Conservation (phyloP, 2,888 invertebrate genomes). For the Diaperis boleti region DNA sequence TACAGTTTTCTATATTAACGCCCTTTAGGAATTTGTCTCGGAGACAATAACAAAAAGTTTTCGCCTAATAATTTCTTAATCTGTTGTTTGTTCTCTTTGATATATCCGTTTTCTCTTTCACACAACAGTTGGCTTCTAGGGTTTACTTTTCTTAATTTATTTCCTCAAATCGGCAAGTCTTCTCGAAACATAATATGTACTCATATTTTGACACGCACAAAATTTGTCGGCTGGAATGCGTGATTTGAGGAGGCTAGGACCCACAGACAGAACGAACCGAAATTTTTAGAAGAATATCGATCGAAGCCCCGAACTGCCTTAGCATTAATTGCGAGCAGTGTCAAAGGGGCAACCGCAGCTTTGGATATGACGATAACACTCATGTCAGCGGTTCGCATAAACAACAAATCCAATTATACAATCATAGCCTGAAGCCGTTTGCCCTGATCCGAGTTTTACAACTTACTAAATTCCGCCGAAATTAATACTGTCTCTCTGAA, state of each 20-base stretch:
- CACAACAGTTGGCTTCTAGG: no score
- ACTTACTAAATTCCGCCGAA: slow-evolving; percentile 11
- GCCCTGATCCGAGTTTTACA: slow-evolving; percentile 30
- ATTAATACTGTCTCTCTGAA: slow-evolving; percentile 33
- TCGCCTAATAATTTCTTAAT: no score
- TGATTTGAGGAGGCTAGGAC: slow-evolving; percentile 23
- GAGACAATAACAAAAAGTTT: no score
- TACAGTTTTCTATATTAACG: no score
- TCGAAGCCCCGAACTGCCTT: slow-evolving; percentile 2
- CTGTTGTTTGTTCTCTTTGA: no score
- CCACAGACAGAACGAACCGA: slow-evolving; percentile 1
- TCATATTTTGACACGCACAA: no score
- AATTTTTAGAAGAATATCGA: slow-evolving; percentile 1
- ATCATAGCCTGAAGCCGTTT: slow-evolving; percentile 35
- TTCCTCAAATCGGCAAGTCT: no score
- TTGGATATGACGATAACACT: slow-evolving; percentile 42
- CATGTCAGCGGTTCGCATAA: slow-evolving; percentile 41
- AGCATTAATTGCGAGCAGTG: slow-evolving; percentile 12
- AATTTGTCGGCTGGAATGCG: no score
- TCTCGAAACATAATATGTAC: no score
- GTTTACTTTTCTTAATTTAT: no score
- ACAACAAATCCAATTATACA: slow-evolving; percentile 41
- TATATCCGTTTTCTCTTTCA: no score
- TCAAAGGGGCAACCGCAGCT: slow-evolving; percentile 37
- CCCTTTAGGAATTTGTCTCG: no score